Conservation (phyloP, 92 coral and sea anemone species). For the Ricordea florida region DNA sequence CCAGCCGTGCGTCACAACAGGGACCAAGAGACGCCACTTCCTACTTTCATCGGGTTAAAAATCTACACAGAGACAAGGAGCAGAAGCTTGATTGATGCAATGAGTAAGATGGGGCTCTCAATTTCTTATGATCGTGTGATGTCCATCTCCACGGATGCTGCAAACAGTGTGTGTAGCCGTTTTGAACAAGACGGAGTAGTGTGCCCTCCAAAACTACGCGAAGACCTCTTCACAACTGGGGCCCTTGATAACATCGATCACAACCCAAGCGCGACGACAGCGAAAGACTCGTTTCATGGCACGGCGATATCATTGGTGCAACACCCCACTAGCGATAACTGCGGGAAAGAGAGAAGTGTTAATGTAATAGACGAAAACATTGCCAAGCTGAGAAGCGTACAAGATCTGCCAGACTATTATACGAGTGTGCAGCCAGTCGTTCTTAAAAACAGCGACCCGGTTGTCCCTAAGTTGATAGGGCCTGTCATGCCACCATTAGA, state of each 20-base stretch:
- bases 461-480: slow-evolving; percentile 33
- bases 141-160: slow-evolving; percentile 52
- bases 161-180: slow-evolving; percentile 47
- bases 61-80: slow-evolving; percentile 44
- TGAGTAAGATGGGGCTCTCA: slow-evolving; percentile 51
- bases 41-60: slow-evolving; percentile 40
- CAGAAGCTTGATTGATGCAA: slow-evolving; percentile 43
- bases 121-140: slow-evolving; percentile 52
- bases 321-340: slow-evolving; percentile 39
- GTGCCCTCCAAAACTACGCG: slow-evolving; percentile 55
- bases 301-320: slow-evolving; percentile 66
- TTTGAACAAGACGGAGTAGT: slow-evolving; percentile 53
- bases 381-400: not conserved
- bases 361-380: slow-evolving; percentile 19
- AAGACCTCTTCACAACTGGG: slow-evolving; percentile 60
- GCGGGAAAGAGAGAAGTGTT: slow-evolving; percentile 27
- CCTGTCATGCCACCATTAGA: slow-evolving; percentile 28
- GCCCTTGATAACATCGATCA: slow-evolving; percentile 74
- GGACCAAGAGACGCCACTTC: slow-evolving; percentile 52
- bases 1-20: slow-evolving; percentile 11
- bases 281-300: slow-evolving; percentile 53
- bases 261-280: slow-evolving; percentile 68
- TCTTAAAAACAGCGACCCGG: slow-evolving; percentile 15
- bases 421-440: slow-evolving; percentile 34
- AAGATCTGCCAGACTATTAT: slow-evolving; percentile 38